phyloP scores from a whole-genome alignment of 2,113 vertebrate species.

The Leucoraja erinaceus region DNA sequence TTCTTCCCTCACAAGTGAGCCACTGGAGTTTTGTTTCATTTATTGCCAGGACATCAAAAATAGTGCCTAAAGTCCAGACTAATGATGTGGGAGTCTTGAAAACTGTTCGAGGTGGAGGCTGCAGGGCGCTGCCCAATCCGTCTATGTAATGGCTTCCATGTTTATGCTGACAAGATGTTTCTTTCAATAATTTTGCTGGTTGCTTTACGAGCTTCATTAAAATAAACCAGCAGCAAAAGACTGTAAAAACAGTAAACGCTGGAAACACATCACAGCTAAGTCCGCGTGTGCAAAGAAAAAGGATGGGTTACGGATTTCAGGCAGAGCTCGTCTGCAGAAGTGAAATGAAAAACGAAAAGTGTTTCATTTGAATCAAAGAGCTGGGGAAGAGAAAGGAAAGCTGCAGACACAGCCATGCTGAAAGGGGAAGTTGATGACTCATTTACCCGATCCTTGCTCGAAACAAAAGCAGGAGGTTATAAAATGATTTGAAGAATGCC shows the following conservation, averaged over 20 bases:
- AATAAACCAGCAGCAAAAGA: not conserved
- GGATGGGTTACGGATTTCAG: not conserved
- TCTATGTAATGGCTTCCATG: slow-evolving; percentile 2
- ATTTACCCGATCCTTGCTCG: not conserved
- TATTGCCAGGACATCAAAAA: not conserved
- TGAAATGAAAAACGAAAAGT: not conserved
- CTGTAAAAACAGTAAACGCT: not conserved
- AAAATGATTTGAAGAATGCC: not conserved
- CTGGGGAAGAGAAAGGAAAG: not conserved
- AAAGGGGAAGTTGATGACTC: not conserved
- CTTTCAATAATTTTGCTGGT: not conserved
- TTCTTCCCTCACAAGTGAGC: not conserved
- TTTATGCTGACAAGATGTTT: not conserved
- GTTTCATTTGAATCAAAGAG: not conserved
- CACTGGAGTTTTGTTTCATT: not conserved
- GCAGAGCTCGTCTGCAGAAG: not conserved
- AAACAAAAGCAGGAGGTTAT: not conserved
- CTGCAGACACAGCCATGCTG: not conserved
- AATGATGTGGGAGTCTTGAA: not conserved
- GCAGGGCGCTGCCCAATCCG: not conserved
- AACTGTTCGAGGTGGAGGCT: not conserved
- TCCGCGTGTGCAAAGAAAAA: not conserved
- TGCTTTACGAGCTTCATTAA: not conserved
- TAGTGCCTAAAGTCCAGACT: not conserved
- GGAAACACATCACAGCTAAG: not conserved